Base-by-base conservation (phyloP, 2,888 invertebrate genomes). In the Macaria liturata region DNA sequence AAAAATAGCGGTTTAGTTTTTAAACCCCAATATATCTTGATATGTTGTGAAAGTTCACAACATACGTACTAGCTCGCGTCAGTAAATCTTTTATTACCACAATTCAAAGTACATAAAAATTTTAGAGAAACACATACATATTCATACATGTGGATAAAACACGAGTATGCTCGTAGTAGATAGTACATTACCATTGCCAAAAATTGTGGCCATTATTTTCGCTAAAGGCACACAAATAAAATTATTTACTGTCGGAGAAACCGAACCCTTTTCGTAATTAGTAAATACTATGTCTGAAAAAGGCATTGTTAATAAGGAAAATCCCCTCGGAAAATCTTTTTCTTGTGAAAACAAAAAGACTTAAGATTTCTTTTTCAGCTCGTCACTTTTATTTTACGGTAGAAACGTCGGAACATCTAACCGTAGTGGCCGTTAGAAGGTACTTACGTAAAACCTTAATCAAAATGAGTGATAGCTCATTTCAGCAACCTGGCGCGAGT, bases 401-500 rank as follows among this genome's bases (percentile, higher is more conserved):
- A 42, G 42, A 40, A 42, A 40, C 32, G n/a, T 46, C 30, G 40
- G 7, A 9, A 49, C 31, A 40, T 7, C 30, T 40, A 49, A 32
- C 42, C n/a, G 39, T 32, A 49, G 34, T 48, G 20, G 5, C n/a
- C 3, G 20, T 30, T 51, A 34, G 8, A 32, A 51, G 34, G 34
- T 50, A 34, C 43, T 20, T 20, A 9, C 30, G 39, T 20, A 57
- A 57, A 52, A 49, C 46, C 45, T 46, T 34, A 49, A 53, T 58
- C 49, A 54, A 49, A 54, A 46, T 58, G 49, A 58, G 9, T 54
- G 46, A 50, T 54, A 49, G 50, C 58, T 54, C 43, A 43, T 59
- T 59, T 5, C 42, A 44, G 42, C 32, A 54, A 54, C 43, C 49
- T 50, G 46, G 49, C 47, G 54, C 43, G 49, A 46, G 43, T 49